phyloP scores from a whole-genome alignment of 1,140 invertebrate species.

The Diorhabda sublineata region DNA sequence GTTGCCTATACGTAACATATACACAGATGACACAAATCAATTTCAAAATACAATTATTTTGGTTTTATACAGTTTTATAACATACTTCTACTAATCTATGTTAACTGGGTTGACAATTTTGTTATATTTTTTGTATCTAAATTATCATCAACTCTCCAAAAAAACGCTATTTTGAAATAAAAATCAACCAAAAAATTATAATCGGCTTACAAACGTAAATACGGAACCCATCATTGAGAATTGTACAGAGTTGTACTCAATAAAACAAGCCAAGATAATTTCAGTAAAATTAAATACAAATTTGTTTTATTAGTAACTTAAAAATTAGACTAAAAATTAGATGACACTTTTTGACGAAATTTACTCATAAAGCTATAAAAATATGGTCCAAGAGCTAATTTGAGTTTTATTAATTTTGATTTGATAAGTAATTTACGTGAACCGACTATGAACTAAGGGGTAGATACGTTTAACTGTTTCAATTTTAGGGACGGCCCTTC shows the following conservation, averaged over 20 bases:
- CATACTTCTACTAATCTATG: neutral
- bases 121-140: too few relatives aligned
- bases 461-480: neutral
- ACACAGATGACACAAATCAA: neutral
- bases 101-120: neutral
- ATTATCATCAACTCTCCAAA: too few relatives aligned
- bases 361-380: neutral
- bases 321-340: neutral
- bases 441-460: neutral
- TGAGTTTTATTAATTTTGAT: neutral
- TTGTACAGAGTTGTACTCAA: too few relatives aligned
- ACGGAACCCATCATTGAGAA: too few relatives aligned
- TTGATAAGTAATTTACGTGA: neutral
- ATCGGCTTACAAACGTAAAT: too few relatives aligned
- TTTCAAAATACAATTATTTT: neutral
- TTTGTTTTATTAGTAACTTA: neutral
- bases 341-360: neutral
- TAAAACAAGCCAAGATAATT: too few relatives aligned
- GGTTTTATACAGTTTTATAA: neutral
- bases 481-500: slow-evolving; percentile 9
- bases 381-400: neutral
- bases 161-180: too few relatives aligned
- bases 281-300: too few relatives aligned
- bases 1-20: neutral
- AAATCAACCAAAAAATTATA: too few relatives aligned